phyloP scores from a whole-genome alignment of 2,113 vertebrate genomes.

The Mustela nigripes region DNA sequence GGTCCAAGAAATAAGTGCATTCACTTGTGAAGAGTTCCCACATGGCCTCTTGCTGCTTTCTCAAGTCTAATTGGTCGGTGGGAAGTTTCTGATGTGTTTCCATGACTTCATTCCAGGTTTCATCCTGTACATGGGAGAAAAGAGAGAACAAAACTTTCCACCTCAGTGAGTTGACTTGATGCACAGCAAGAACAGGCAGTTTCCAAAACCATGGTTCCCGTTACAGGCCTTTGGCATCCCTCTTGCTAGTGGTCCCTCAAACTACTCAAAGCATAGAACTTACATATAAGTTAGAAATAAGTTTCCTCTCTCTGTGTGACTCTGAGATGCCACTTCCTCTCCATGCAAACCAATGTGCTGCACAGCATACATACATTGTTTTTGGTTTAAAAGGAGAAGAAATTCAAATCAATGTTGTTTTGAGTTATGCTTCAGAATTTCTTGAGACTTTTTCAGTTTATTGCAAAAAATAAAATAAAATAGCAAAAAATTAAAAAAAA shows the following conservation, averaged over 20 bases:
- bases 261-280: background rate
- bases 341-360: fast-evolving
- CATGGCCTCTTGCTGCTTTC: constrained; percentile 90
- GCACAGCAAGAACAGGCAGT: background rate
- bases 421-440: background rate
- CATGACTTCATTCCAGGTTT: constrained; percentile 91
- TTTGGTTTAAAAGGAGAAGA: background rate
- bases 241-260: too few species aligned
- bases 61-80: constrained; percentile 78
- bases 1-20: constrained; percentile 96
- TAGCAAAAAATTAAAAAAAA: fast-evolving
- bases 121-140: constrained; percentile 85
- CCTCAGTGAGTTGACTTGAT: background rate
- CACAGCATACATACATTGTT: fast-evolving
- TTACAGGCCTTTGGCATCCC: background rate
- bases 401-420: background rate
- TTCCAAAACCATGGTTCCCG: background rate
- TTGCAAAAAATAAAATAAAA: background rate
- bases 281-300: background rate
- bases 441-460: background rate
- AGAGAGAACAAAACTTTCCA: constrained; percentile 62
- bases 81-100: constrained; percentile 83
- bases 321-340: background rate
- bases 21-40: constrained; percentile 97
- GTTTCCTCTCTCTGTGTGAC: background rate